Evolutionary conservation across 1,140 invertebrate genomes (phyloP).

Genomic region (Eriocheir sinensis): DNA sequence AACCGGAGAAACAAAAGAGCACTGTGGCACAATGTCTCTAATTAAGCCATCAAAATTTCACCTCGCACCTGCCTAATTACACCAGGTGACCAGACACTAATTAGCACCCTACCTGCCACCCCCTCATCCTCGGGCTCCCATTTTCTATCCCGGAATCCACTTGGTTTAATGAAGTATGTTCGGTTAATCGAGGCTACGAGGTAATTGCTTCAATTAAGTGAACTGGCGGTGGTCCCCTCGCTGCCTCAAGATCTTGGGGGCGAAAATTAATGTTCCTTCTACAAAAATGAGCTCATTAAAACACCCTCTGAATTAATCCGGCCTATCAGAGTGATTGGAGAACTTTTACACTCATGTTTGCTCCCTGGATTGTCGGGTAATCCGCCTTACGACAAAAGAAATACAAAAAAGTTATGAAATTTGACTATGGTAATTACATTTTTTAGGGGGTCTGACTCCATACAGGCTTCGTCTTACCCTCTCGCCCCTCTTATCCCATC

Average conservation of each 20-base stretch:
- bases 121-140: not conserved
- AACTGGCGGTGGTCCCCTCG: slow-evolving; percentile 48
- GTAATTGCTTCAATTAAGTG: slow-evolving; percentile 70
- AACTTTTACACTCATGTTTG: slow-evolving; percentile 33
- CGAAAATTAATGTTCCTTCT: slow-evolving; percentile 63
- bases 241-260: not conserved
- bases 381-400: not conserved
- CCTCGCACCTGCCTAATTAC: slow-evolving; percentile 55
- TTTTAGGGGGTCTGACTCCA: not conserved
- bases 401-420: not conserved
- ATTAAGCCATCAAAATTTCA: slow-evolving; percentile 57
- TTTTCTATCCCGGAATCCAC: slow-evolving; percentile 23
- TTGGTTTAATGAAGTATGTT: slow-evolving; percentile 35
- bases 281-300: slow-evolving; percentile 69
- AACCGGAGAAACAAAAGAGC: slow-evolving; percentile 18
- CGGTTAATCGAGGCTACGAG: slow-evolving; percentile 43
- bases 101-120: slow-evolving; percentile 29
- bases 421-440: not conserved
- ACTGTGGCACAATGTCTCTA: not conserved
- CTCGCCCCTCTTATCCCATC: not conserved
- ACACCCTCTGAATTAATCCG: slow-evolving; percentile 56
- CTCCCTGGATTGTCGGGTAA: not conserved
- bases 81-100: slow-evolving; percentile 56
- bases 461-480: not conserved
- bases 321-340: slow-evolving; percentile 60